phyloP scores from a whole-genome alignment of 2,797 vertebrate genomes.

The Eidolon dupreanum region DNA sequence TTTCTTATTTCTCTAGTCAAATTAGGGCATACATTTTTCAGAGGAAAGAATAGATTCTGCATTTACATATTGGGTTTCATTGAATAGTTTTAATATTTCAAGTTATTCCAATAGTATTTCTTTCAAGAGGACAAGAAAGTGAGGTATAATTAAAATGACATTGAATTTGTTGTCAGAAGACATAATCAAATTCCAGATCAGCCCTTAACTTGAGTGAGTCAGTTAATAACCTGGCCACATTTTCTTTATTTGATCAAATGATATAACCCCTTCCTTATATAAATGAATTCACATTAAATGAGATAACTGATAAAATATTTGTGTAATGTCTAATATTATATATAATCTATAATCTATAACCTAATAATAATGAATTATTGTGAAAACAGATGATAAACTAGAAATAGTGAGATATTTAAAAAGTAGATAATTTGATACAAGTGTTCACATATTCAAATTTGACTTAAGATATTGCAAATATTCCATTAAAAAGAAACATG shows the following conservation, averaged over 20 bases:
- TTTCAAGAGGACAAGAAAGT: neutral
- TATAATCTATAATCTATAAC: neutral
- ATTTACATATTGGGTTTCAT: neutral
- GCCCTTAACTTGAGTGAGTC: neutral
- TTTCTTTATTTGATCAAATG: neutral
- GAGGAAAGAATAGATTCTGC: neutral
- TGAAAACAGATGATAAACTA: neutral
- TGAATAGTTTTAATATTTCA: constrained; percentile 22
- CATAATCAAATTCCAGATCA: neutral
- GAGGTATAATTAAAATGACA: neutral
- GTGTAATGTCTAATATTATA: neutral
- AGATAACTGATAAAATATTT: neutral
- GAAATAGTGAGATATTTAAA: neutral
- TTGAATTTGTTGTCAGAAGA: neutral
- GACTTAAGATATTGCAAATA: neutral
- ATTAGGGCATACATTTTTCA: neutral
- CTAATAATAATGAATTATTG: neutral
- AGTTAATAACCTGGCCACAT: neutral
- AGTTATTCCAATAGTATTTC: neutral
- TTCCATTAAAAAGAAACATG: neutral
- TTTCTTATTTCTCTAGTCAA: constrained; percentile 38
- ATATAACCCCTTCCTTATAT: neutral
- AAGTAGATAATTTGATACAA: neutral
- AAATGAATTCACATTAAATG: neutral
- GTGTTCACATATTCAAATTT: neutral